These are phyloP conservation scores for Homarus gammarus DNA, from an alignment of 2,888 invertebrate genomes.

Conservation along the genomic window DNA sequence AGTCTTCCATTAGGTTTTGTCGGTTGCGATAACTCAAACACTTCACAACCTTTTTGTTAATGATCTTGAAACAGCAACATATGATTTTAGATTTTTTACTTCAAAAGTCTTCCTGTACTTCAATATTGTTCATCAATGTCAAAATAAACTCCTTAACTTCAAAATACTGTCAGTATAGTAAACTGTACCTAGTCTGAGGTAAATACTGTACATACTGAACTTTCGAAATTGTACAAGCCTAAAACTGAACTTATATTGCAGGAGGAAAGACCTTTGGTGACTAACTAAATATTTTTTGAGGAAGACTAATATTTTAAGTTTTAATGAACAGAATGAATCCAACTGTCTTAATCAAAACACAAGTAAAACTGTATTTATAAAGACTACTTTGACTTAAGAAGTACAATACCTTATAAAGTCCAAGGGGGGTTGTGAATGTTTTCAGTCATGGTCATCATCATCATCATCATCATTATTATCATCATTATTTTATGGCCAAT, in stretches of 20 bases:
- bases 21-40: background rate
- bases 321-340: background rate
- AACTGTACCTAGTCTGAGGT: no score
- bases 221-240: background rate
- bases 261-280: background rate
- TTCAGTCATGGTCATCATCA: background rate
- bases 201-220: background rate
- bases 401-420: background rate
- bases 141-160: no score
- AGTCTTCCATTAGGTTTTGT: constrained; percentile 8
- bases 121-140: no score
- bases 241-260: no score
- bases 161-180: no score
- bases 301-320: background rate
- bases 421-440: background rate
- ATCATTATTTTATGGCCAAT: no score
- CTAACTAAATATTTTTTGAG: background rate
- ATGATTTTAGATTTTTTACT: no score
- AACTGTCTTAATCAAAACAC: background rate
- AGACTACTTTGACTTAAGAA: background rate
- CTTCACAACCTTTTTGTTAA: background rate
- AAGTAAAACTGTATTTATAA: background rate
- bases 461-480: no score
- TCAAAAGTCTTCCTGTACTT: no score
- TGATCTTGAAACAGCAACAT: no score